Base-by-base conservation (phyloP, 1,140 invertebrate species). In the Conus ventricosus region DNA sequence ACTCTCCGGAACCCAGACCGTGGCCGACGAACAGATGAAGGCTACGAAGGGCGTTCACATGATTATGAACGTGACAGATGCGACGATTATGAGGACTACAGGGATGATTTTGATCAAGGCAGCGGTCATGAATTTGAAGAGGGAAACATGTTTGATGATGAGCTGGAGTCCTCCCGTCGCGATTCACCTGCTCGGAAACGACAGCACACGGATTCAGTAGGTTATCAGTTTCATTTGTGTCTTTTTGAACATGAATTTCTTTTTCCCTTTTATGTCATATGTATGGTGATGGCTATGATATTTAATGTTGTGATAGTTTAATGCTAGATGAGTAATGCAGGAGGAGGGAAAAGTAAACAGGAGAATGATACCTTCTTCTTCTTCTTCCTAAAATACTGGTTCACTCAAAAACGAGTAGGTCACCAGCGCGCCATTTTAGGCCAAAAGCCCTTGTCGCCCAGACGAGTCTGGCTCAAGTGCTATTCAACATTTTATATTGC, bases 151-250 rank as follows among this genome's bases (percentile, higher is more conserved):
- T 80, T 57, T 80, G 75, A 80, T 57, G 86, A 87, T 4, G 53
- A 87, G 13, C 7, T 23, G 82, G 51, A 23, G 39, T 54, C 51
- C 5, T 54, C 82, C 11, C 54, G 55, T 76, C 4, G 86, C 11
- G 53, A 76, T 20, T 67, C 81, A 63, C 23, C 87, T 39, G 39
- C 39, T 55, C 13, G 87, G 39, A 83, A 84, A 83, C 78, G 87
- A 83, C 87, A 25, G 63, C 87, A 88, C 23, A 25, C 63, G n/a
- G 82, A 83, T 60, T 83, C 87, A 83, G 82, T 87, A 87, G 80
- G 80, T 87, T 53, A 53, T n/a, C 57, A n/a, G n/a, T 60, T 67
- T 76, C 4, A 8, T 60, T 60, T 60, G 39, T 0, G 39, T 39
- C 3, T 39, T 39, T 39, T 39, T 39, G 39, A 39, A 39, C 39